phyloP scores from a whole-genome alignment of 2,797 vertebrate species.

The Brachyrhaphis roseni region DNA sequence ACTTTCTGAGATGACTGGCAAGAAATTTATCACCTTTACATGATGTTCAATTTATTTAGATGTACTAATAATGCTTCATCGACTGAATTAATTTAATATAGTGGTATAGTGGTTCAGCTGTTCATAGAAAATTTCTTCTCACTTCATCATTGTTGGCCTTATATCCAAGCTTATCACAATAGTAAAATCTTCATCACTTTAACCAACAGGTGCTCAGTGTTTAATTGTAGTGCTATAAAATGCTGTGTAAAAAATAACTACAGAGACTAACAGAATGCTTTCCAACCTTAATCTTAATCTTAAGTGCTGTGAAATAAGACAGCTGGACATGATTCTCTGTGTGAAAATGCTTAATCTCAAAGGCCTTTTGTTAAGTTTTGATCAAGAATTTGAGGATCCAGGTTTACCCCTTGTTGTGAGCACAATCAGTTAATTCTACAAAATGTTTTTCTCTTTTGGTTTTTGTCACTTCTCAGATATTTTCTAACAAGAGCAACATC shows the following conservation, averaged over 20 bases:
- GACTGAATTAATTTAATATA: neutral
- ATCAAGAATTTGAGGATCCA: neutral
- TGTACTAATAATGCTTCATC: neutral
- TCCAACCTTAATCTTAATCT: neutral
- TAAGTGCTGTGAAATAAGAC: neutral
- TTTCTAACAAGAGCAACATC: neutral
- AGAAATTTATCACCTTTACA: too few relatives aligned
- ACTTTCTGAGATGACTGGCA: too few relatives aligned
- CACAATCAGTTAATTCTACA: neutral
- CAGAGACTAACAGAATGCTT: neutral
- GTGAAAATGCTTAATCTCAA: neutral
- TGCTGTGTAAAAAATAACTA: neutral
- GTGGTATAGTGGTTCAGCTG: neutral
- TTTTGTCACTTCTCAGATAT: neutral
- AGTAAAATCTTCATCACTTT: neutral
- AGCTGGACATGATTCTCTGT: neutral
- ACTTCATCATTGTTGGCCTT: neutral
- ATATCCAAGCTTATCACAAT: neutral
- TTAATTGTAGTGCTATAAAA: neutral
- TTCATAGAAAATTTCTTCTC: neutral
- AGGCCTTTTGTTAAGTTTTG: too few relatives aligned
- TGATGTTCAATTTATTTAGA: too few relatives aligned
- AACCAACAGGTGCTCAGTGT: neutral
- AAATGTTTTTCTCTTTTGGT: neutral
- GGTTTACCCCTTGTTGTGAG: neutral